Evolutionary conservation across 2,888 invertebrate genomes (phyloP), one percentile per base, ranked within the genome.

Genomic region (Synanthedon formicaeformis): DNA sequence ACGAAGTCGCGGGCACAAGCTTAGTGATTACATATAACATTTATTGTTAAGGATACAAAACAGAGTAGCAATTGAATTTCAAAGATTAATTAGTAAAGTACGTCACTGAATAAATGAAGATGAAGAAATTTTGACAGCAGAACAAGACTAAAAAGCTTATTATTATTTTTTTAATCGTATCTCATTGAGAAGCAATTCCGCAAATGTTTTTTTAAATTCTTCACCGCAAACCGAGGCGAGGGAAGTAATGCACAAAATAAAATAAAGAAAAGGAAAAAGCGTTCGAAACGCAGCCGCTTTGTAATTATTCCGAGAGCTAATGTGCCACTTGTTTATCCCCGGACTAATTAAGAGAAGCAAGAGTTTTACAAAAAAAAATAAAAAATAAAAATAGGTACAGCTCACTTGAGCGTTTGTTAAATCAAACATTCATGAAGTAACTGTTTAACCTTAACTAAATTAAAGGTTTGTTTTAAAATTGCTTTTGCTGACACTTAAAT

Each of bases 291-390:
- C 75, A 69, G 72, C 79, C 71, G 66, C 69, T 62, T 71, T 71
- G 82, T 81, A 87, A 86, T 87, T 86, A 86, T 85, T 78, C 74
- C 72, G 76, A 81, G 73, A 81, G 86, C 81, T 82, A 86, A 86
- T 84, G 81, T 80, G 80, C 81, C 81, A 73, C 78, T 82, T 84
- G 85, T 82, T 86, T 85, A 84, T 84, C 79, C 84, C 80, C 76
- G 70, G 78, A 79, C 84, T 84, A 87, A 87, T 86, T 87, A 86
- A 82, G 81, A 79, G 74, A 71, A 78, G 78, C 77, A 80, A 77
- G 77, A 76, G 74, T 78, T 79, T 81, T 68, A 51, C 64, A 75
- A 80, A 83, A 73, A 83, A 68, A 64, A 65, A 65, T 34, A 34
- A 34, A 34, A 2, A 6, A 34, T n/a, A 34, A 23, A 34, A 34